These are phyloP conservation scores for Dromaius novaehollandiae DNA, from an alignment of 2,113 vertebrate species.

Conservation along the genomic window DNA sequence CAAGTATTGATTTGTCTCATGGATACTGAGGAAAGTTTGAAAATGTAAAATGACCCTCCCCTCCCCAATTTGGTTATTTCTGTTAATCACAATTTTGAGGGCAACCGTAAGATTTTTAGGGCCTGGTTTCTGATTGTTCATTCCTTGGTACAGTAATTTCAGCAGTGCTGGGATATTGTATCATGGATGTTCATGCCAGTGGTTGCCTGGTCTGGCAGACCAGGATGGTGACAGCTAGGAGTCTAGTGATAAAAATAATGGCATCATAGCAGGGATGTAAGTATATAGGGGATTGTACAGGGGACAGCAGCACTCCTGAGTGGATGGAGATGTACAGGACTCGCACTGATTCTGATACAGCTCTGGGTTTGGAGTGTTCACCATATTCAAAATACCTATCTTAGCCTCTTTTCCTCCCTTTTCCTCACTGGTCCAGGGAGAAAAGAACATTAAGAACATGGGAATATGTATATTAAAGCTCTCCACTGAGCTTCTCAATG, in stretches of 20 bases:
- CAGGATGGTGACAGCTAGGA: neutral
- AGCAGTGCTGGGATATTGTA: neutral
- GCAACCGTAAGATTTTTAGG: neutral
- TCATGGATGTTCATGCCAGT: accelerated
- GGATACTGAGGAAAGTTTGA: no score
- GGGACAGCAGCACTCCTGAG: neutral
- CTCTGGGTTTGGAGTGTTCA: neutral
- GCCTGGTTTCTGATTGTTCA: neutral
- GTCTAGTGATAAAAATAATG: neutral
- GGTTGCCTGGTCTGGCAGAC: neutral
- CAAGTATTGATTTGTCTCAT: no score
- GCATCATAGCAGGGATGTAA: neutral
- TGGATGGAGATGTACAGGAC: neutral
- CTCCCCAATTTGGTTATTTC: no score
- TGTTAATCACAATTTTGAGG: no score
- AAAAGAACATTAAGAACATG: neutral
- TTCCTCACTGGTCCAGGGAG: neutral
- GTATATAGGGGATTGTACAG: accelerated
- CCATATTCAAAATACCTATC: neutral
- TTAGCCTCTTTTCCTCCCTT: neutral
- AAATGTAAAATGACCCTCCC: no score
- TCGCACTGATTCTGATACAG: neutral
- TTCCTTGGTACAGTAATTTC: neutral
- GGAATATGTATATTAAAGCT: neutral
- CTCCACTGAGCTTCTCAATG: neutral